These are phyloP conservation scores for Nesometra sesokonis DNA, from an alignment of 35 echinoderm and acorn worm species.

Conservation along the genomic window DNA sequence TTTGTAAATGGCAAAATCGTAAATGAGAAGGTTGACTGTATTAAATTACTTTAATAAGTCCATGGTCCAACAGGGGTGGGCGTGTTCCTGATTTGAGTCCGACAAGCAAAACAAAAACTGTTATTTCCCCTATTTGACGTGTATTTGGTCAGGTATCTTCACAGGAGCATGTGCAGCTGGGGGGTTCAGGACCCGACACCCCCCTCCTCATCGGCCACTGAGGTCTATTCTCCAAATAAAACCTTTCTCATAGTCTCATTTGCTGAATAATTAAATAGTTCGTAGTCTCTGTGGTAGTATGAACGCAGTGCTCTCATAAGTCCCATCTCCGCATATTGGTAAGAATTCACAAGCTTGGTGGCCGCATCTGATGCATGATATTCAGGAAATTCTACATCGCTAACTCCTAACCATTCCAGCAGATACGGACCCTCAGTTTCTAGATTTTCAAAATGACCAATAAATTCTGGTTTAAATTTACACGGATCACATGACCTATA, in stretches of 20 bases:
- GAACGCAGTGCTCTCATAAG: background rate
- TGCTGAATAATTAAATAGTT: background rate
- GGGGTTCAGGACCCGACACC: too few species aligned
- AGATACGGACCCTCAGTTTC: background rate
- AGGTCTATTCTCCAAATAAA: background rate
- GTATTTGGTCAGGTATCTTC: too few species aligned
- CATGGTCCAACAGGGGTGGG: too few species aligned
- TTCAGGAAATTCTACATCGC: background rate
- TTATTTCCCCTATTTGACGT: too few species aligned
- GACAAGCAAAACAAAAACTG: too few species aligned
- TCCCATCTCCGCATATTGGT: background rate
- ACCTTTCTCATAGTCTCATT: background rate
- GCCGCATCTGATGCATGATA: background rate
- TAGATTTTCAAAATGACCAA: slow-evolving; percentile 2
- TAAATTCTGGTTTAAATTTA: background rate
- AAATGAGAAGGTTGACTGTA: too few species aligned
- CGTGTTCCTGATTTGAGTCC: too few species aligned
- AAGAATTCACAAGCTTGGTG: background rate
- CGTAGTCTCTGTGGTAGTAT: background rate
- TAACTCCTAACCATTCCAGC: background rate
- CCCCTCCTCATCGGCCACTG: too few species aligned
- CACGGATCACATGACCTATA: background rate
- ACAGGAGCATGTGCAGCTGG: too few species aligned
- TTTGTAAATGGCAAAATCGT: too few species aligned
- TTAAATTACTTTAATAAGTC: too few species aligned